Evolutionary conservation across 2,113 vertebrate genomes (phyloP).

Genomic region (cat (Felis catus)): DNA sequence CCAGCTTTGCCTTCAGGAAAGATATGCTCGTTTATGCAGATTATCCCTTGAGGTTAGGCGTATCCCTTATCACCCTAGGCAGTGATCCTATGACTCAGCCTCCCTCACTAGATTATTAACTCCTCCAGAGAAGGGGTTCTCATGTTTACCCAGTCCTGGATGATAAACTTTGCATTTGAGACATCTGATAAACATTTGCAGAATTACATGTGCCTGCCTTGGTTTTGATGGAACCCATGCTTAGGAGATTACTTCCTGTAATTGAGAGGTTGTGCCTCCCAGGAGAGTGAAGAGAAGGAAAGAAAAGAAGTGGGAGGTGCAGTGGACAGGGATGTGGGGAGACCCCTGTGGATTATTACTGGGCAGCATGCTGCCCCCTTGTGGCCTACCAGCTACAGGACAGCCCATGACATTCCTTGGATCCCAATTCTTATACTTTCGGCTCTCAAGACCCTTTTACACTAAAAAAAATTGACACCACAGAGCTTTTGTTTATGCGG

Average conservation of each 20-base stretch:
- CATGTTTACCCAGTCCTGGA: not conserved
- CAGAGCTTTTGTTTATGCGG: not conserved
- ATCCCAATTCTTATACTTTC: not conserved
- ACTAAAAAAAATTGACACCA: not conserved
- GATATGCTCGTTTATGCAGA: too few relatives aligned
- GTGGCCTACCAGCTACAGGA: not conserved
- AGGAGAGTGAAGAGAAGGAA: not conserved
- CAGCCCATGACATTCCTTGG: not conserved
- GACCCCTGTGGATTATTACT: rapidly evolving
- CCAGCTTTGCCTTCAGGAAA: too few relatives aligned
- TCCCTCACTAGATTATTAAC: not conserved
- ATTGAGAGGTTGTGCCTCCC: not conserved
- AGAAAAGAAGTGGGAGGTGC: not conserved
- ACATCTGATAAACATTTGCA: not conserved
- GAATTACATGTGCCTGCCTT: not conserved
- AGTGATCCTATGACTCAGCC: too few relatives aligned
- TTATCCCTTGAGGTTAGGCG: not conserved
- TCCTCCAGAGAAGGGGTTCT: not conserved
- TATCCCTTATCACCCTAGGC: too few relatives aligned
- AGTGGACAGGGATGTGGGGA: rapidly evolving
- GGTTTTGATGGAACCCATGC: not conserved
- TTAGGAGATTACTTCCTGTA: not conserved
- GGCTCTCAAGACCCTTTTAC: not conserved
- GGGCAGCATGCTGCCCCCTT: constrained; percentile 18
- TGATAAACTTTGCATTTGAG: not conserved